Base-by-base conservation (phyloP, 2,113 vertebrate genomes). In the Nyctibius bracteatus region DNA sequence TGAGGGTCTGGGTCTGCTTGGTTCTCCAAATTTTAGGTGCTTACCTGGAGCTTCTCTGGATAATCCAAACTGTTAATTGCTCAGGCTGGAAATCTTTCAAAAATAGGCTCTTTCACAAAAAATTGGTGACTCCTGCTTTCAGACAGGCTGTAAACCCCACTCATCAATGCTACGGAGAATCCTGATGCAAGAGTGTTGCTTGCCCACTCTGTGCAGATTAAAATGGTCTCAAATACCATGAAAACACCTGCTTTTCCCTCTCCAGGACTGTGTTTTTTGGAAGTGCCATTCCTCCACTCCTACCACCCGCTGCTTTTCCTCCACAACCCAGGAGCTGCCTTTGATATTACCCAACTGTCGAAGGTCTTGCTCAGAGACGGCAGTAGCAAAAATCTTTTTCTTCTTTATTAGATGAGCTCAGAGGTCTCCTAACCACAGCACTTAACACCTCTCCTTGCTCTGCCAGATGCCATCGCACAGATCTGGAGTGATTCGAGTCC, bases 271-370 rank as follows among this genome's bases (percentile, higher is more conserved):
- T 31, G 6, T 2, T 47, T 83, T 73, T n/a, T 28, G 14, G n/a
- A 62, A 81, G 47, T 44, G 58, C 44, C 6, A 3, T 12, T 52
- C 43, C 18, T 14, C 19, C n/a, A 5, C 16, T 80, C 47, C 39
- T 59, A 10, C 19, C 9, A 52, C 8, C 5, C 14, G 1, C 0
- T 49, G 14, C 43, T 92, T 84, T 43, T 86, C 14, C 33, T 52
- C 25, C 15, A 28, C 1, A 2, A 65, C 22, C 35, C 47, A 63
- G 37, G 55, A 87, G 43, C 8, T 81, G 59, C 27, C 6, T 90
- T 30, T 21, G 22, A 4, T 23, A 43, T 62, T 17, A 74, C 10
- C 61, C 49, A 51, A 1, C 22, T 0, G 0, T 31, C 4, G 1
- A 49, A 85, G 37, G 41, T 66, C 46, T 46, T 9, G 18, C 35